These are phyloP conservation scores for Helogale parvula DNA, from an alignment of 2,113 vertebrate genomes.

Conservation along the genomic window DNA sequence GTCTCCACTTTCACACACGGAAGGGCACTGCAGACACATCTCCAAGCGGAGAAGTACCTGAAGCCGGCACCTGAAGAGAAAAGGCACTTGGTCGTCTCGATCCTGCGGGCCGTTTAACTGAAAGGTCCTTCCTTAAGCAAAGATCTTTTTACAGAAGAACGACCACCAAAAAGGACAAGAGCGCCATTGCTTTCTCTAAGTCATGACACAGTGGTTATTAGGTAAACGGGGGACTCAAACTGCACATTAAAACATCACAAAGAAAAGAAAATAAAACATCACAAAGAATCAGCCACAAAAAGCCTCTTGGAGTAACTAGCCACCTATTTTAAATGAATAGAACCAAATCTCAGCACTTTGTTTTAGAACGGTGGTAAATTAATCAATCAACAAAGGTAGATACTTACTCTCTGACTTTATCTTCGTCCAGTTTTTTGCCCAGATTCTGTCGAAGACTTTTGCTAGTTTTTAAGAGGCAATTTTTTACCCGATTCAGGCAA, in stretches of 20 bases:
- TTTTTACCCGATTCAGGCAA: constrained; percentile 84
- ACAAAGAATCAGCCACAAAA: not conserved
- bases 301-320: not conserved
- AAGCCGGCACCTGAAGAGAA: constrained; percentile 89
- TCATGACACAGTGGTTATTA: not conserved
- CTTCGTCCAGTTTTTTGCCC: constrained; percentile 81
- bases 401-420: constrained; percentile 94
- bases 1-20: constrained; percentile 72
- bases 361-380: not conserved
- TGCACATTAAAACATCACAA: not conserved
- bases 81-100: constrained; percentile 14
- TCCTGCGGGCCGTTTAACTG: not conserved
- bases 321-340: not conserved
- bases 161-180: not conserved
- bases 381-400: not conserved
- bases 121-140: not conserved
- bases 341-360: not conserved
- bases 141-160: not conserved
- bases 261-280: not conserved
- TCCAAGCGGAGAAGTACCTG: constrained; percentile 93
- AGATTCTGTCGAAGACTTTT: constrained; percentile 90
- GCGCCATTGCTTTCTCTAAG: not conserved
- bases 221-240: not conserved
- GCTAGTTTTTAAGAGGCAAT: constrained; percentile 90
- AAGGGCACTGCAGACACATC: constrained; percentile 88